Evolutionary conservation across 1,140 invertebrate genomes (phyloP).

Genomic region (Acromyrmex charruanus): DNA sequence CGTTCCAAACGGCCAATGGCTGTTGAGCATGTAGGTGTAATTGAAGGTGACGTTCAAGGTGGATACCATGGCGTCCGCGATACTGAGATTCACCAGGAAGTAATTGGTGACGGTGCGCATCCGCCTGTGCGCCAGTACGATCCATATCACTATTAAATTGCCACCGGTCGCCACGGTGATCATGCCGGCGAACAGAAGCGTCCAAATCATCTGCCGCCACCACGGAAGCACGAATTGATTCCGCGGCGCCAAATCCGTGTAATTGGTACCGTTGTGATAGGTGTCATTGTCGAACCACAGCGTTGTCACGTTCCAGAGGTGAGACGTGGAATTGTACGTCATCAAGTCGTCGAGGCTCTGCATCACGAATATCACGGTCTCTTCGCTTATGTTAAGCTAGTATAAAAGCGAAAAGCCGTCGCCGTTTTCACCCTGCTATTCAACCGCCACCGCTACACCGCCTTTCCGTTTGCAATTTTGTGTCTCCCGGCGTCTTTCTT

Average conservation of each 20-base stretch:
- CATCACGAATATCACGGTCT: slow-evolving; percentile 59
- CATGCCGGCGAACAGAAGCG: slow-evolving; percentile 94
- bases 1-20: slow-evolving; percentile 97
- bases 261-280: slow-evolving; percentile 76
- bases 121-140: slow-evolving; percentile 95
- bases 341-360: slow-evolving; percentile 70
- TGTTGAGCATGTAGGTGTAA: slow-evolving; percentile 96
- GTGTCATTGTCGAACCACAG: slow-evolving; percentile 71
- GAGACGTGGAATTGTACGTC: slow-evolving; percentile 68
- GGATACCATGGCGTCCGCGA: slow-evolving; percentile 97
- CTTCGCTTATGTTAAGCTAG: slow-evolving; percentile 1
- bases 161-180: slow-evolving; percentile 96
- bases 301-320: slow-evolving; percentile 69
- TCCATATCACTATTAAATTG: slow-evolving; percentile 98
- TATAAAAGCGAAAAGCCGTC: background rate
- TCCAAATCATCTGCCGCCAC: slow-evolving; percentile 96
- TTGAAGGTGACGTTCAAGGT: slow-evolving; percentile 97
- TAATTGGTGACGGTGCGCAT: slow-evolving; percentile 99
- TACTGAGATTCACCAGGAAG: slow-evolving; percentile 97
- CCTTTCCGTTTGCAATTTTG: background rate
- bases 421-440: slow-evolving; percentile 1
- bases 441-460: background rate
- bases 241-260: slow-evolving; percentile 75
- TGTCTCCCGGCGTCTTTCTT: background rate
- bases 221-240: slow-evolving; percentile 92